Conservation (phyloP, 2,888 invertebrate species). For the Liopterus haemorrhoidalis region DNA sequence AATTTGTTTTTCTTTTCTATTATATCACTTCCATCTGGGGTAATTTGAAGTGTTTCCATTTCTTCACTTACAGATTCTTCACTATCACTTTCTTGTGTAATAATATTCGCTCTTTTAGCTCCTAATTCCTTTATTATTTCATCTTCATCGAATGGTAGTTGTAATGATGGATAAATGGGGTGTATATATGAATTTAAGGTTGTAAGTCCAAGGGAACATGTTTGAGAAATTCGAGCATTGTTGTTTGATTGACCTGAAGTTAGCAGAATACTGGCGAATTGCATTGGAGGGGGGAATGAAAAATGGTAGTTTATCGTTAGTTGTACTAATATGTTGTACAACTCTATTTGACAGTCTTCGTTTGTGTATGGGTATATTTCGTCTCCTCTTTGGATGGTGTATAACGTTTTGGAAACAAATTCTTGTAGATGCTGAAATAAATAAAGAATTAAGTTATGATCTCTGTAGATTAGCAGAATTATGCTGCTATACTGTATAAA, state of each 20-base stretch:
- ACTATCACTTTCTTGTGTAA: conserved; percentile 1
- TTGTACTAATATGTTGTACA: conserved; percentile 23
- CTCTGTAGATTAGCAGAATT: not conserved
- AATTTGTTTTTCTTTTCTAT: not conserved
- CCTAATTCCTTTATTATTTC: conserved; percentile 13
- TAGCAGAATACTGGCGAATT: conserved; percentile 23
- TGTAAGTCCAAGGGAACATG: conserved; percentile 18
- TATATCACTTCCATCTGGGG: conserved; percentile 3
- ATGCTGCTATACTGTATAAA: not conserved
- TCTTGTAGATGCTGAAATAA: conserved; percentile 21
- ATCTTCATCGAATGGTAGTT: conserved; percentile 16
- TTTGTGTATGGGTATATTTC: conserved; percentile 18
- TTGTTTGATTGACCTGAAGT: conserved; percentile 19
- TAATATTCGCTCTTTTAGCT: no score
- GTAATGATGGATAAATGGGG: conserved; percentile 10
- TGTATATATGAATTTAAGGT: conserved; percentile 14
- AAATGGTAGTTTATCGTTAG: conserved; percentile 20
- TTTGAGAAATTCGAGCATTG: conserved; percentile 16
- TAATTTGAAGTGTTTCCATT: not conserved
- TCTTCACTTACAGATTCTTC: not conserved
- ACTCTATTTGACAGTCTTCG: conserved; percentile 15
- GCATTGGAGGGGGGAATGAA: conserved; percentile 17
- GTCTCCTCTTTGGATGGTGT: conserved; percentile 20
- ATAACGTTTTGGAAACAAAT: conserved; percentile 18
- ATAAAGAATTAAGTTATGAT: not conserved